These are phyloP conservation scores for Echiichthys vipera DNA, from an alignment of 2,797 vertebrate species.

Conservation along the genomic window DNA sequence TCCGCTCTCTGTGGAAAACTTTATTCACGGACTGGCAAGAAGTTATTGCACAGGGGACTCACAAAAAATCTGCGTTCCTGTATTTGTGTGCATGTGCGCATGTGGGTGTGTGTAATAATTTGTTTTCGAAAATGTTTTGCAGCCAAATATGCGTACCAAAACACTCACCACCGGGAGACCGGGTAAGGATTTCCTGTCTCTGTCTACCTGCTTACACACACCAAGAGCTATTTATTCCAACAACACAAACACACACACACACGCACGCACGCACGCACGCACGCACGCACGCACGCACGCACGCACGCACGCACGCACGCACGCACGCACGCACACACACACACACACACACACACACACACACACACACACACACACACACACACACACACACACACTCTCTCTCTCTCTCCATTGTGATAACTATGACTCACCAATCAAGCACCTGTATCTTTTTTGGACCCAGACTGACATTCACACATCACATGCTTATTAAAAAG, in stretches of 20 bases:
- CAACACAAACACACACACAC: not conserved
- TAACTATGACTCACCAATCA: slow-evolving; percentile 50
- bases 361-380: no score
- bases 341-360: no score
- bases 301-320: no score
- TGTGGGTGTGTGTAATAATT: slow-evolving; percentile 11
- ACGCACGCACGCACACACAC: no score
- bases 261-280: no score
- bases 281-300: no score
- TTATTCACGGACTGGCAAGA: slow-evolving; percentile 38
- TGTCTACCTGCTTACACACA: slow-evolving; percentile 2
- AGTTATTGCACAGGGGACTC: slow-evolving; percentile 8
- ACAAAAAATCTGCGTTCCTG: slow-evolving; percentile 10
- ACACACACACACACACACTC: no score
- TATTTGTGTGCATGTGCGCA: not conserved
- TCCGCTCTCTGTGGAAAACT: slow-evolving; percentile 43
- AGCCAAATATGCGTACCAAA: not conserved
- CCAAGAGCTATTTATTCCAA: slow-evolving; percentile 4
- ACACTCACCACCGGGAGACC: not conserved
- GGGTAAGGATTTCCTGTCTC: not conserved
- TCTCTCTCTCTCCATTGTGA: slow-evolving; percentile 14
- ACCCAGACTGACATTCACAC: slow-evolving; percentile 44
- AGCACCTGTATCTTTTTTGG: slow-evolving; percentile 40
- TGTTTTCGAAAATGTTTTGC: slow-evolving; percentile 7
- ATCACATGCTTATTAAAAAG: slow-evolving; percentile 35